Percentiles rank a stretch among this genome's conserved stretches.
Evolutionary conservation across 2,797 vertebrate species (phyloP).

Genomic region (Sebastes itinus): DNA sequence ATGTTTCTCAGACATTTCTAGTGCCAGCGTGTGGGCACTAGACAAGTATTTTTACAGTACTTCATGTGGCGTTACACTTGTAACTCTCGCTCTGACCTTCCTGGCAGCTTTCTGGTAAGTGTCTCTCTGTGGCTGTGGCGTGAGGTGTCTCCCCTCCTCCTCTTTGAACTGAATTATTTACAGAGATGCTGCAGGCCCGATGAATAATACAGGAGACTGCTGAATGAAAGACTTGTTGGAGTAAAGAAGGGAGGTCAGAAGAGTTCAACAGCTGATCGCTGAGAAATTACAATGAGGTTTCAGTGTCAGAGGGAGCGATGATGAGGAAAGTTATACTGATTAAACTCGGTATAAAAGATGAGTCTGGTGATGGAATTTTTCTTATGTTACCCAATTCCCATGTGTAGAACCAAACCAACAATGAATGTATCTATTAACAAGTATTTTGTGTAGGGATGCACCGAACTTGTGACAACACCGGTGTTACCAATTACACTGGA

Average conservation of each 20-base stretch:
- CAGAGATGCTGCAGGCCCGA: conserved; percentile 9
- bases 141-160: neutral
- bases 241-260: neutral
- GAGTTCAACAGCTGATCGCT: conserved; percentile 16
- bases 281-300: neutral
- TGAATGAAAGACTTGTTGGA: conserved; percentile 1
- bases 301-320: neutral
- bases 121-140: neutral
- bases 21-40: neutral
- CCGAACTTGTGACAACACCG: no score
- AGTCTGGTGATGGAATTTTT: neutral
- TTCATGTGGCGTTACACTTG: neutral
- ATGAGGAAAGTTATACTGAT: neutral
- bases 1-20: neutral
- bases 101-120: neutral
- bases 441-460: no score
- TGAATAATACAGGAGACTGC: conserved; percentile 48
- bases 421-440: no score
- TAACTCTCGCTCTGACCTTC: neutral
- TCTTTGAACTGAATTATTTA: conserved; percentile 60
- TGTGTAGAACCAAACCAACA: neutral
- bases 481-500: no score
- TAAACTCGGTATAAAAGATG: neutral
- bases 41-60: neutral
- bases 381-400: neutral